phyloP scores from a whole-genome alignment of 2,797 vertebrate species.

The Microcaecilia unicolor region DNA sequence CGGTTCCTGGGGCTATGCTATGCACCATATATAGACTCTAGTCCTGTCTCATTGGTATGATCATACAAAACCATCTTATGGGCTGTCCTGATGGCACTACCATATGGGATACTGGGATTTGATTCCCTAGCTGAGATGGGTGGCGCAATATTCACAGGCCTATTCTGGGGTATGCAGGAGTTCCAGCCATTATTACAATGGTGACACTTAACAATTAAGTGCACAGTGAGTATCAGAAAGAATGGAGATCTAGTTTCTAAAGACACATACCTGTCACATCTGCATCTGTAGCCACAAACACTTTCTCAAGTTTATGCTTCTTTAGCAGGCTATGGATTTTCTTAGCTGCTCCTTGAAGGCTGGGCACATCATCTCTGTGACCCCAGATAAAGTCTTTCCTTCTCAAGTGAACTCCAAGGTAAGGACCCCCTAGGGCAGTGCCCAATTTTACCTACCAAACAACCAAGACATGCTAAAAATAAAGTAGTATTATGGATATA shows the following conservation, averaged over 20 bases:
- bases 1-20: too few relatives aligned
- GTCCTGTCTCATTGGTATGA: too few relatives aligned
- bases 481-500: too few relatives aligned
- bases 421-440: conserved; percentile 76
- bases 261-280: conserved; percentile 63
- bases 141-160: too few relatives aligned
- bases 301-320: conserved; percentile 61
- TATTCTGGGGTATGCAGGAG: too few relatives aligned
- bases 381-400: conserved; percentile 95
- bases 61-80: too few relatives aligned
- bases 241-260: rapidly evolving
- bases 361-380: conserved; percentile 87
- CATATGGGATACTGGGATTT: too few relatives aligned
- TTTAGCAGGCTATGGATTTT: conserved; percentile 78
- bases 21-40: too few relatives aligned
- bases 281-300: conserved; percentile 90
- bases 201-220: too few relatives aligned
- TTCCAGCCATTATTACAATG: too few relatives aligned
- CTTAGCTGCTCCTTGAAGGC: conserved; percentile 74
- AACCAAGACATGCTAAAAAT: not conserved
- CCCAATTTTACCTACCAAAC: conserved; percentile 61
- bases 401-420: conserved; percentile 82
- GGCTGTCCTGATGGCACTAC: too few relatives aligned
- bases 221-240: not conserved
- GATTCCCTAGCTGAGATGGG: too few relatives aligned